Percentiles rank a stretch among this genome's conserved stretches.
phyloP scores from a whole-genome alignment of 2,888 invertebrate species.

The Hypolimnas misippus region DNA sequence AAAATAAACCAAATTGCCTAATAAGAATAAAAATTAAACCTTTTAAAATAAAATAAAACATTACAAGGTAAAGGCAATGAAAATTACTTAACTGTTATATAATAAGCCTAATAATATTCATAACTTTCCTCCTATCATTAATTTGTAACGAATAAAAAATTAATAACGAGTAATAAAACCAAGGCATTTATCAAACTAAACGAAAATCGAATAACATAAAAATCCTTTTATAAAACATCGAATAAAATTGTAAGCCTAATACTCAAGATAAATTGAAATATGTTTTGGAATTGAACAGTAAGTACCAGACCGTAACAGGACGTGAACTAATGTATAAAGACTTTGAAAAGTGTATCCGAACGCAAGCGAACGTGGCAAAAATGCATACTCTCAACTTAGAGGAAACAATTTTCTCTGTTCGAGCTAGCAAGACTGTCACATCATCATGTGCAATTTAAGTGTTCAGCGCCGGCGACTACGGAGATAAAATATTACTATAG shows the following conservation, averaged over 20 bases:
- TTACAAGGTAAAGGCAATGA: too few relatives aligned
- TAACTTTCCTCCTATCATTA: too few relatives aligned
- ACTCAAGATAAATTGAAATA: slow-evolving; percentile 18
- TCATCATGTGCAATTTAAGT: slow-evolving; percentile 51
- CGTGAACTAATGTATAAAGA: slow-evolving; percentile 45
- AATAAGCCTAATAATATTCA: too few relatives aligned
- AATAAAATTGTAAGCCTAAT: slow-evolving; percentile 10
- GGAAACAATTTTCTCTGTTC: slow-evolving; percentile 53
- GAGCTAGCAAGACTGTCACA: slow-evolving; percentile 48
- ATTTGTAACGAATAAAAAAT: too few relatives aligned
- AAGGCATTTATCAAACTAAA: too few relatives aligned
- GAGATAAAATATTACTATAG: slow-evolving; percentile 29
- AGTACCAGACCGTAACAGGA: slow-evolving; percentile 39
- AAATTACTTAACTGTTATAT: too few relatives aligned
- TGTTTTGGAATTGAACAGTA: slow-evolving; percentile 32
- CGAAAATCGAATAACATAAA: too few relatives aligned
- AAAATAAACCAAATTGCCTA: too few relatives aligned
- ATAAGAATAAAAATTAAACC: too few relatives aligned
- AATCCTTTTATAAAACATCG: neutral
- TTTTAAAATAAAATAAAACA: too few relatives aligned
- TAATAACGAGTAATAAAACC: slow-evolving; percentile 18
- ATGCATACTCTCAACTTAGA: slow-evolving; percentile 49
- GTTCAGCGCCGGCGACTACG: slow-evolving; percentile 41
- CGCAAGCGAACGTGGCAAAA: slow-evolving; percentile 44
- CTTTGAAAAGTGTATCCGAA: slow-evolving; percentile 42